These are phyloP conservation scores for Coregonus suidteri DNA, from an alignment of 2,797 vertebrate species.

Conservation along the genomic window DNA sequence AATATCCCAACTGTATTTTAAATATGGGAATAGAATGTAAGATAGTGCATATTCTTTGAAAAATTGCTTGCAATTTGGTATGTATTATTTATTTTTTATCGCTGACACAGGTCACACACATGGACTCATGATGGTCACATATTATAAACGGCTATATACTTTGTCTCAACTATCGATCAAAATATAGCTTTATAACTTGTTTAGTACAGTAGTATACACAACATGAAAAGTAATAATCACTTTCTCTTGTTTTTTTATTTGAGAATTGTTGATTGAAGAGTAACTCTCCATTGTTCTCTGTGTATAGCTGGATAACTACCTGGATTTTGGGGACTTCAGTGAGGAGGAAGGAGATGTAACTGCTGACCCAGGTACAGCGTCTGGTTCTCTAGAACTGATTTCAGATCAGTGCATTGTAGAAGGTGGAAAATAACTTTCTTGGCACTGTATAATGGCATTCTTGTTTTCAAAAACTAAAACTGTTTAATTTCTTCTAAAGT, in stretches of 20 bases:
- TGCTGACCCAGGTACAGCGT: constrained; percentile 22
- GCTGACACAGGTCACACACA: background rate
- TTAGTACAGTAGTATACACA: background rate
- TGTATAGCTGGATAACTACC: constrained; percentile 62
- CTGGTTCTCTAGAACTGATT: constrained; percentile 12
- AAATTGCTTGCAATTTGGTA: too few species aligned
- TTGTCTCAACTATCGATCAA: background rate
- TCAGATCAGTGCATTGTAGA: constrained; percentile 18
- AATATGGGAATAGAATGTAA: background rate
- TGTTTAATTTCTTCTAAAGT: constrained; percentile 43
- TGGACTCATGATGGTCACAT: background rate
- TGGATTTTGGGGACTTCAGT: constrained; percentile 58
- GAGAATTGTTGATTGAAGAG: background rate
- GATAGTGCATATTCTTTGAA: background rate
- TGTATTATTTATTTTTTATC: too few species aligned
- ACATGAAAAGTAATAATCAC: background rate
- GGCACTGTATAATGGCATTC: constrained; percentile 30
- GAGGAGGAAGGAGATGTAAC: constrained; percentile 45
- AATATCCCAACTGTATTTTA: background rate
- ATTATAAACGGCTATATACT: background rate
- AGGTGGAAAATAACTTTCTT: constrained; percentile 14
- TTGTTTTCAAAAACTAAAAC: constrained; percentile 49
- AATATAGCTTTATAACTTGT: background rate
- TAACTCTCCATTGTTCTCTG: constrained; percentile 20
- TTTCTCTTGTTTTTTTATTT: background rate